A percentile compares a stretch with the other conserved stretches of the same genome.
These are phyloP conservation scores for Brachystomella parvula DNA, from an alignment of 1,140 invertebrate genomes.

Conservation along the genomic window DNA sequence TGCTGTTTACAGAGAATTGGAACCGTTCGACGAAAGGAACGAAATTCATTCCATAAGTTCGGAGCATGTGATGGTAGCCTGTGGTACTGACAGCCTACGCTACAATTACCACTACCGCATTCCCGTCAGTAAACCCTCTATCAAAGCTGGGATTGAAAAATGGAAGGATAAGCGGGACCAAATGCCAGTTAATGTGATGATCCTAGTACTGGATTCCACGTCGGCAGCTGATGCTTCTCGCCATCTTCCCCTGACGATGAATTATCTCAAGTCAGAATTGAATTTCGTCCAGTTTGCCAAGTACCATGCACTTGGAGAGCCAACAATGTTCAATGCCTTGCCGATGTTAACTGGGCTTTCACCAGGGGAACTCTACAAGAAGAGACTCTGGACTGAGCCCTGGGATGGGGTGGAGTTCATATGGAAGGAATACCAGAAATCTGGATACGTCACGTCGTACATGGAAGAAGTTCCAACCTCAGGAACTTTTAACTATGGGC, in stretches of 20 bases:
- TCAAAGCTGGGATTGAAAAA: neutral
- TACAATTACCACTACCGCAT: neutral
- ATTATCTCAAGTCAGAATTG: slow-evolving; percentile 45
- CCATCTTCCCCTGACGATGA: slow-evolving; percentile 64
- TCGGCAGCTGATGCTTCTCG: slow-evolving; percentile 74
- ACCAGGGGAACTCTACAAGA: neutral
- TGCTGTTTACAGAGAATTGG: neutral
- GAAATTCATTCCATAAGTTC: neutral
- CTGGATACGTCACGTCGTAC: slow-evolving; percentile 42
- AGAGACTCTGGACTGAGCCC: slow-evolving; percentile 32
- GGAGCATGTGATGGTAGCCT: slow-evolving; percentile 2
- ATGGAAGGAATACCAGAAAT: slow-evolving; percentile 41
- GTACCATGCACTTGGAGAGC: slow-evolving; percentile 39
- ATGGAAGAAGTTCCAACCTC: slow-evolving; percentile 43
- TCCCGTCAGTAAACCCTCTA: too few species aligned
- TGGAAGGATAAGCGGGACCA: slow-evolving; percentile 1
- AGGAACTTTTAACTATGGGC: slow-evolving; percentile 54
- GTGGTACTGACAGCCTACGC: neutral
- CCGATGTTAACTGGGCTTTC: slow-evolving; percentile 31
- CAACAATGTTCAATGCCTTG: slow-evolving; percentile 43
- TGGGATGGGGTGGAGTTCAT: slow-evolving; percentile 39
- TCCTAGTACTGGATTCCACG: slow-evolving; percentile 71
- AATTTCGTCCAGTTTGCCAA: slow-evolving; percentile 37
- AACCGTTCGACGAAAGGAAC: neutral
- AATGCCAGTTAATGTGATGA: slow-evolving; percentile 13